Conservation (phyloP, 2,113 vertebrate genomes). For the Ailuropoda melanoleuca region DNA sequence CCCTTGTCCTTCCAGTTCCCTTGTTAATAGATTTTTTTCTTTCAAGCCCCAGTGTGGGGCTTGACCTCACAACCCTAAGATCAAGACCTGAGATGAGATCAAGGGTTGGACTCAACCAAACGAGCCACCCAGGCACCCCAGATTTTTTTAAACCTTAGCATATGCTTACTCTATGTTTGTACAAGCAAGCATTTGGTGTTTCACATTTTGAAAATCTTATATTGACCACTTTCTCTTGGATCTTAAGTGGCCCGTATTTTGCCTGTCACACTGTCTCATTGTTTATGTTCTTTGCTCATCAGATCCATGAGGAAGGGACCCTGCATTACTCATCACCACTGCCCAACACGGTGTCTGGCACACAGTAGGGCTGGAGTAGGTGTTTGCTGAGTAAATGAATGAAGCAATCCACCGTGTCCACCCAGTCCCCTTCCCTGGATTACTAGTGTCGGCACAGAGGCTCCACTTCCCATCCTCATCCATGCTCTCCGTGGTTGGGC, state of each 20-base stretch:
- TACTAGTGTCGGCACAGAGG: slow-evolving; percentile 42
- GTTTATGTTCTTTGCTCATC: not conserved
- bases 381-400: not conserved
- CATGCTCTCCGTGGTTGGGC: slow-evolving; percentile 49
- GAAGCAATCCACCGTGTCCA: not conserved
- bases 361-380: not conserved
- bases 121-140: not conserved
- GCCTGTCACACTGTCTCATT: accelerated
- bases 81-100: not conserved
- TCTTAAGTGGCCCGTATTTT: not conserved
- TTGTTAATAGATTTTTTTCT: not conserved
- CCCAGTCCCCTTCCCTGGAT: not conserved
- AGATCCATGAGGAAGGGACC: not conserved
- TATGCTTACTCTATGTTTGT: not conserved
- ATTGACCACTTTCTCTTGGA: not conserved
- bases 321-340: not conserved
- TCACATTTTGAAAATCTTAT: not conserved
- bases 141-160: not conserved
- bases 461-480: slow-evolving; percentile 39
- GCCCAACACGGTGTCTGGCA: not conserved
- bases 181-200: not conserved
- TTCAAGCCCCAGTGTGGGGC: not conserved
- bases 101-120: not conserved
- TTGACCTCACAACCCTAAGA: not conserved
- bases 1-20: not conserved